A percentile compares a stretch with the other conserved stretches of the same genome.
Conservation (phyloP, 1,140 invertebrate genomes). For the Pseudomyrmex flavicornis region DNA sequence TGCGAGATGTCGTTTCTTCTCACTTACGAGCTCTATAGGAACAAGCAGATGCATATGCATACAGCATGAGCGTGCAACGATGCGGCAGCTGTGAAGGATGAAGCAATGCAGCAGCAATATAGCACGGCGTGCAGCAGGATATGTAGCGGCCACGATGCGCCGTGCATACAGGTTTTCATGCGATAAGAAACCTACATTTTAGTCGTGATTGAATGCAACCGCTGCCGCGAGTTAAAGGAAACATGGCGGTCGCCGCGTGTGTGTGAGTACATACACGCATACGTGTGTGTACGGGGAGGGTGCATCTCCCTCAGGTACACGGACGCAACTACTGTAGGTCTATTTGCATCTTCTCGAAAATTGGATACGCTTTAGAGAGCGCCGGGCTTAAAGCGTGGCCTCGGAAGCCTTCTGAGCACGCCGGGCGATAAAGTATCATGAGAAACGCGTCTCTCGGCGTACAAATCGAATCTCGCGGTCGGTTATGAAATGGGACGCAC, state of each 20-base stretch:
- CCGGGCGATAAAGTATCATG: slow-evolving; percentile 68
- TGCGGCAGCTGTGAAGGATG: slow-evolving; percentile 49
- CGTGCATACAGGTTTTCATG: slow-evolving; percentile 57
- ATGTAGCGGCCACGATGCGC: slow-evolving; percentile 51
- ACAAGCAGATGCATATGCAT: slow-evolving; percentile 31
- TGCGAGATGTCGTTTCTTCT: slow-evolving; percentile 14
- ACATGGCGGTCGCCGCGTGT: slow-evolving; percentile 15
- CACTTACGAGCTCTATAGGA: slow-evolving; percentile 21
- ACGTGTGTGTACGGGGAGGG: slow-evolving; percentile 47
- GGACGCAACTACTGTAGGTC: slow-evolving; percentile 45
- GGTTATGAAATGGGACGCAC: slow-evolving; percentile 46
- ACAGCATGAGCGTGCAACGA: slow-evolving; percentile 30
- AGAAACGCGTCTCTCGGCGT: slow-evolving; percentile 34
- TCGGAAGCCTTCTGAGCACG: slow-evolving; percentile 35
- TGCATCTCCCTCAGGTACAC: slow-evolving; percentile 50
- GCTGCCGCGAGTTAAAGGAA: slow-evolving; percentile 63
- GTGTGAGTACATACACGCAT: neutral
- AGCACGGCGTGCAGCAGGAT: slow-evolving; percentile 38
- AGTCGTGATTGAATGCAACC: slow-evolving; percentile 69
- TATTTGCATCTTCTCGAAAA: slow-evolving; percentile 78
- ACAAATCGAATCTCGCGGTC: slow-evolving; percentile 61
- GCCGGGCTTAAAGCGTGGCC: slow-evolving; percentile 70
- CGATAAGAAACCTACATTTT: slow-evolving; percentile 67
- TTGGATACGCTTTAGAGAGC: slow-evolving; percentile 73
- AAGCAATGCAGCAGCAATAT: slow-evolving; percentile 62